Evolutionary conservation across 2,797 vertebrate genomes (phyloP), one percentile per base, ranked within the genome.

Genomic region (Staurois parvus): DNA sequence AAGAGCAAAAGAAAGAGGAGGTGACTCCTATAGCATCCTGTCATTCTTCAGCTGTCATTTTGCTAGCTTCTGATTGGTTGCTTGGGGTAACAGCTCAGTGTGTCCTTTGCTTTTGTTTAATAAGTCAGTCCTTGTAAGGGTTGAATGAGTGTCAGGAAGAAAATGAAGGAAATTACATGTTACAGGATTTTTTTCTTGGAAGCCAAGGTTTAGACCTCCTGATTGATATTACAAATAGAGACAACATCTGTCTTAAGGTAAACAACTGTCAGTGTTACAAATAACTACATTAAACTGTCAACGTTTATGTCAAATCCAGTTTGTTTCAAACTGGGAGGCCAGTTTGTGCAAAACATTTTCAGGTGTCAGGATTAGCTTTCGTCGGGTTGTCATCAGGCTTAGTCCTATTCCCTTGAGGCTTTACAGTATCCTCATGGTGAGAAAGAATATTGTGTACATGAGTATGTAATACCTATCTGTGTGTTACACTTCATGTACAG

Each of bases 321-420:
- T 59, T 59, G 21, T 8, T 59, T 3, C 6, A 64, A 21, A n/a
- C 24, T 70, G 12, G 26, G 42, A 81, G 67, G n/a, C 32, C 48
- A 72, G 56, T 81, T 17, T 34, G 52, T 72, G 21, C 68, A 59
- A 34, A 62, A 42, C 52, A 62, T 81, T 81, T 81, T 37, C 68
- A 62, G 48, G 69, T 73, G 26, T 24, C 52, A 73, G 48, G 79
- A 62, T 56, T 56, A 40, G 69, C 79, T 81, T 72, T 81, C 79
- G 5, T 81, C 69, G 73, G 69, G 69, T 70, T 81, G 69, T 81
- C 79, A 73, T 45, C 59, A 72, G 26, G 30, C 19, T 73, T 64
- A 62, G 32, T 30, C 26, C 69, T 28, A 26, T 32, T 40, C 30
- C 68, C 79, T 28, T 26, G 79, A 62, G 79, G 48, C 28, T 62